phyloP scores from a whole-genome alignment of 1,140 invertebrate species.

The Drosophila pseudoobscura region DNA sequence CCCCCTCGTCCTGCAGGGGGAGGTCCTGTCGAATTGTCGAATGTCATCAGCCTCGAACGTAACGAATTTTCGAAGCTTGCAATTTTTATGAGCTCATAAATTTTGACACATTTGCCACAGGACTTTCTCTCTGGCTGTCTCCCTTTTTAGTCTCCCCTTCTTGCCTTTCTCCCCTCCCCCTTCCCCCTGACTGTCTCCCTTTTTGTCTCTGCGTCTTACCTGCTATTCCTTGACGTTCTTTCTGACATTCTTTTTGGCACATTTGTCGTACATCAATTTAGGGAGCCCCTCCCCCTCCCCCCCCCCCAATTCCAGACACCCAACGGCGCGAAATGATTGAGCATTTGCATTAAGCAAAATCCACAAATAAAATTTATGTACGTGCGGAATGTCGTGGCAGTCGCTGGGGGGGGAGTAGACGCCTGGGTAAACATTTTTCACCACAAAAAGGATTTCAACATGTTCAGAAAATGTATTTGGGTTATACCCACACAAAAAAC shows the following conservation, averaged over 20 bases:
- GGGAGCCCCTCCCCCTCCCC: background rate
- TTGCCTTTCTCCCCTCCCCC: conserved; percentile 13
- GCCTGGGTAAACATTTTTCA: background rate
- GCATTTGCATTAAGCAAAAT: conserved; percentile 63
- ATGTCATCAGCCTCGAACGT: conserved; percentile 45
- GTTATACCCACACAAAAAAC: too few species aligned
- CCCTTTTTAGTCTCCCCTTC: conserved; percentile 16
- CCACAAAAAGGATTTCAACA: background rate
- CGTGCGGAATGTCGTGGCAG: conserved; percentile 11
- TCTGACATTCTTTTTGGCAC: conserved; percentile 68
- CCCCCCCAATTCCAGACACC: conserved; percentile 14
- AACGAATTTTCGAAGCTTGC: conserved; percentile 48
- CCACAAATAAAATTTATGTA: conserved; percentile 19
- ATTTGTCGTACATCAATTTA: conserved; percentile 72
- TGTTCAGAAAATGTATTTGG: too few species aligned
- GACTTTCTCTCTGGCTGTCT: too few species aligned
- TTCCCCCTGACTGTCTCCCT: background rate
- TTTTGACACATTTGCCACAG: conserved; percentile 30
- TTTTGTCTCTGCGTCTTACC: conserved; percentile 29
- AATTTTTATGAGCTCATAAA: conserved; percentile 76
- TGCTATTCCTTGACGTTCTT: conserved; percentile 32
- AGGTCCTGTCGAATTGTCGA: conserved; percentile 11
- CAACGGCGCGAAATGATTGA: conserved; percentile 64
- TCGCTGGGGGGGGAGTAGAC: background rate
- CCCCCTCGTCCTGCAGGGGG: conserved; percentile 5